Evolutionary conservation across 2,888 invertebrate genomes (phyloP).

Genomic region (Agriopis marginaria): DNA sequence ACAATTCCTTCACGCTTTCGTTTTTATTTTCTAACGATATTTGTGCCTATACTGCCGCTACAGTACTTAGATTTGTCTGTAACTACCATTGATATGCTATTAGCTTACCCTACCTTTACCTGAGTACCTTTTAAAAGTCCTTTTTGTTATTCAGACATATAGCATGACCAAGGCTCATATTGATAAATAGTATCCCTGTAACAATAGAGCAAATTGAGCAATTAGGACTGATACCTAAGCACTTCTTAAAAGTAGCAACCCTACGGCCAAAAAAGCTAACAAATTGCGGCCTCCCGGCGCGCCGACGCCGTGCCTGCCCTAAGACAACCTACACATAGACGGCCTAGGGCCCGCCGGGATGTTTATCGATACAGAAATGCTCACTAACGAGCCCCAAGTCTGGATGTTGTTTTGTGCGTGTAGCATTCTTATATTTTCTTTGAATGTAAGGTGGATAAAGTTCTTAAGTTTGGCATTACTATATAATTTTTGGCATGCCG

Average conservation of each 20-base stretch:
- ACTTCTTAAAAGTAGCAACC: slow-evolving; percentile 56
- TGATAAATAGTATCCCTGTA: too few species aligned
- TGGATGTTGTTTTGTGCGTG: slow-evolving; percentile 45
- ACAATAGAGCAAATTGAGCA: background rate
- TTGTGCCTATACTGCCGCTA: background rate
- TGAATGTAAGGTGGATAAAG: slow-evolving; percentile 28
- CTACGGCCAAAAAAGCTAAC: slow-evolving; percentile 71
- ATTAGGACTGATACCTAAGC: background rate
- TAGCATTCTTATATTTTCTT: slow-evolving; percentile 38
- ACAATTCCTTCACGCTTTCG: background rate
- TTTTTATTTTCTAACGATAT: too few species aligned
- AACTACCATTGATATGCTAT: background rate
- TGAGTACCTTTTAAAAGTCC: background rate
- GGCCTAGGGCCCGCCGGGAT: slow-evolving; percentile 72
- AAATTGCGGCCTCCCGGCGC: slow-evolving; percentile 65
- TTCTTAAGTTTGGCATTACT: slow-evolving; percentile 4
- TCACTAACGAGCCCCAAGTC: slow-evolving; percentile 55
- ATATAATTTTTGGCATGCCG: too few species aligned
- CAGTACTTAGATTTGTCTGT: background rate
- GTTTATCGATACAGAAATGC: slow-evolving; percentile 62
- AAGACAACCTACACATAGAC: slow-evolving; percentile 79
- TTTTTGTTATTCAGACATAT: background rate
- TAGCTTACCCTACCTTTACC: background rate
- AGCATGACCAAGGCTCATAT: too few species aligned
- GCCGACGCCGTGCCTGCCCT: slow-evolving; percentile 79